Conservation (phyloP, 2,113 vertebrate genomes). For the Zosterops japonicus region DNA sequence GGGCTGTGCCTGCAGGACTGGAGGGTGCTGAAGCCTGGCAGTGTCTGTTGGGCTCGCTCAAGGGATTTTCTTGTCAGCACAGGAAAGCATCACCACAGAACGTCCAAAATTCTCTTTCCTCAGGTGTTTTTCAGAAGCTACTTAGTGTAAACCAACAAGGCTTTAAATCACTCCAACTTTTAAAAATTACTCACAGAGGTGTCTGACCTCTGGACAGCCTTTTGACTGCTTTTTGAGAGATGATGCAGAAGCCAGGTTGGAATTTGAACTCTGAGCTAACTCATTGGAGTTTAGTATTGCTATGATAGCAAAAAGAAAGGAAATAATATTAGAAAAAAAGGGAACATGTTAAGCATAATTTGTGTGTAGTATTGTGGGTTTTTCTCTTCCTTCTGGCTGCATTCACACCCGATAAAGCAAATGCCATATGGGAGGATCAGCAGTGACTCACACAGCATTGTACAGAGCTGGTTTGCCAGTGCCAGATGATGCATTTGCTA, state of each 20-base stretch:
- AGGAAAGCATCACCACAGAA: background rate
- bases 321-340: background rate
- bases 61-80: background rate
- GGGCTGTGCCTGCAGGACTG: too few relatives aligned
- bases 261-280: background rate
- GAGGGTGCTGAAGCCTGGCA: background rate
- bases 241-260: background rate
- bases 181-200: background rate
- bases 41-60: fast-evolving
- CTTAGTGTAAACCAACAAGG: background rate
- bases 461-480: background rate
- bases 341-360: background rate
- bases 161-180: background rate
- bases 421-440: background rate
- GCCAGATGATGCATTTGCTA: constrained; percentile 31
- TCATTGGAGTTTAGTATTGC: background rate
- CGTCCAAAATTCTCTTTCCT: background rate
- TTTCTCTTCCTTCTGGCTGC: background rate
- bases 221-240: background rate
- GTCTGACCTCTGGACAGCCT: background rate
- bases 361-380: background rate
- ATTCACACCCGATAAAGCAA: background rate
- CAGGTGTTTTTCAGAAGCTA: background rate
- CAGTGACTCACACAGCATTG: background rate
- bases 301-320: background rate